These are phyloP conservation scores for Diorhabda carinulata DNA, from an alignment of 1,140 invertebrate species.

Conservation along the genomic window DNA sequence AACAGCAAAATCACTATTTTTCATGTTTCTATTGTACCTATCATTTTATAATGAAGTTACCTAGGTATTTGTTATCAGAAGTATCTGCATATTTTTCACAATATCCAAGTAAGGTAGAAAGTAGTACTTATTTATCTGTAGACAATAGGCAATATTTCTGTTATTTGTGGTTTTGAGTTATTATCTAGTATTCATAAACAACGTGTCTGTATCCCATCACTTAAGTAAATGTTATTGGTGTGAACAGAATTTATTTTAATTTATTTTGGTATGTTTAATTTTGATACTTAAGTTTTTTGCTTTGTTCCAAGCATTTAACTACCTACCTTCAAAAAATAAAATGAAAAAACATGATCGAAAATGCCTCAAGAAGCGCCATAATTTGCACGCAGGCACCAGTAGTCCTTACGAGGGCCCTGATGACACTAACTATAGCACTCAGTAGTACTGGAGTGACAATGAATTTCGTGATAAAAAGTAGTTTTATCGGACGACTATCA, in stretches of 20 bases:
- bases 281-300: background rate
- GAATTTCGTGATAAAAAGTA: too few relatives aligned
- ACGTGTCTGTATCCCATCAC: background rate
- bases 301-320: background rate
- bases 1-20: slow-evolving; percentile 16
- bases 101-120: slow-evolving; percentile 2
- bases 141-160: background rate
- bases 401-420: background rate
- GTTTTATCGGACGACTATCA: too few relatives aligned
- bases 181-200: background rate
- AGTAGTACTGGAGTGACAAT: too few relatives aligned
- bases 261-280: background rate
- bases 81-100: slow-evolving; percentile 12
- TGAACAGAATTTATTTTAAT: slow-evolving; percentile 7
- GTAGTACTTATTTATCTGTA: background rate
- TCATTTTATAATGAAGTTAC: slow-evolving; percentile 15
- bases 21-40: slow-evolving; percentile 3
- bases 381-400: background rate
- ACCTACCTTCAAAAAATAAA: background rate
- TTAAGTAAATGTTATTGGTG: slow-evolving; percentile 5
- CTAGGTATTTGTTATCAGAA: slow-evolving; percentile 15
- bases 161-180: background rate
- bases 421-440: background rate
- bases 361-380: background rate
- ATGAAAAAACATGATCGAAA: background rate